These are phyloP conservation scores for Salminus brasiliensis DNA, from an alignment of 2,113 vertebrate genomes.

Conservation along the genomic window DNA sequence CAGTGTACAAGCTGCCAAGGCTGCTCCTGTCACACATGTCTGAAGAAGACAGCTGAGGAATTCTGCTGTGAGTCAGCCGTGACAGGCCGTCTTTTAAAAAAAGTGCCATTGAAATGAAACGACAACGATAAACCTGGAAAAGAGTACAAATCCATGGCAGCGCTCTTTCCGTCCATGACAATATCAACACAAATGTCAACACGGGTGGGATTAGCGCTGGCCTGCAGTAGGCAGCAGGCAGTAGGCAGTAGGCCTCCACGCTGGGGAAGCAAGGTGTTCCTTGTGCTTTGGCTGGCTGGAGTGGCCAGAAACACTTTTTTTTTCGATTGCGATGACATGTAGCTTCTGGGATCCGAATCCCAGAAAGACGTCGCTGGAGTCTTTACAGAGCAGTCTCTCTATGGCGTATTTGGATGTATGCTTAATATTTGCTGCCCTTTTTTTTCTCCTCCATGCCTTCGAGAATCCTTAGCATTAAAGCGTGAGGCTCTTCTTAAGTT, in stretches of 20 bases:
- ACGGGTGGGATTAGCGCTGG: slow-evolving; percentile 62
- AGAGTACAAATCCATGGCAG: slow-evolving; percentile 57
- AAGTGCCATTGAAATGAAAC: slow-evolving; percentile 58
- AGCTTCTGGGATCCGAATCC: not conserved
- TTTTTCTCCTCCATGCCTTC: not conserved
- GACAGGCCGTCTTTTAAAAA: slow-evolving; percentile 58
- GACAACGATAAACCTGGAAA: slow-evolving; percentile 63
- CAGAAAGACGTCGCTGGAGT: not conserved
- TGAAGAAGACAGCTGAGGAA: slow-evolving; percentile 51
- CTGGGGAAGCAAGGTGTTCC: not conserved
- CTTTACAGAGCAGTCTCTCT: slow-evolving; percentile 7
- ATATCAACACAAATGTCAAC: slow-evolving; percentile 77
- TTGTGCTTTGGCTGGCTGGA: slow-evolving; percentile 17
- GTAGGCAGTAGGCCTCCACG: slow-evolving; percentile 58
- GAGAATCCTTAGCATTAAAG: not conserved
- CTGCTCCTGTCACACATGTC: slow-evolving; percentile 42
- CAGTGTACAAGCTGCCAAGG: slow-evolving; percentile 60
- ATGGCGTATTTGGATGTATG: not conserved
- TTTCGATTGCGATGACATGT: not conserved
- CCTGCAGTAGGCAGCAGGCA: no score
- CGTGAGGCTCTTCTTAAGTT: slow-evolving; percentile 29
- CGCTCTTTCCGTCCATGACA: slow-evolving; percentile 62
- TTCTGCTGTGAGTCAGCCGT: slow-evolving; percentile 42
- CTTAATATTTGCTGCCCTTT: no score
- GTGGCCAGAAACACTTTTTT: not conserved